Percentiles rank a stretch among this genome's conserved stretches.
Conservation (phyloP, 64 coral and sea anemone species). For the Montipora sp. region DNA sequence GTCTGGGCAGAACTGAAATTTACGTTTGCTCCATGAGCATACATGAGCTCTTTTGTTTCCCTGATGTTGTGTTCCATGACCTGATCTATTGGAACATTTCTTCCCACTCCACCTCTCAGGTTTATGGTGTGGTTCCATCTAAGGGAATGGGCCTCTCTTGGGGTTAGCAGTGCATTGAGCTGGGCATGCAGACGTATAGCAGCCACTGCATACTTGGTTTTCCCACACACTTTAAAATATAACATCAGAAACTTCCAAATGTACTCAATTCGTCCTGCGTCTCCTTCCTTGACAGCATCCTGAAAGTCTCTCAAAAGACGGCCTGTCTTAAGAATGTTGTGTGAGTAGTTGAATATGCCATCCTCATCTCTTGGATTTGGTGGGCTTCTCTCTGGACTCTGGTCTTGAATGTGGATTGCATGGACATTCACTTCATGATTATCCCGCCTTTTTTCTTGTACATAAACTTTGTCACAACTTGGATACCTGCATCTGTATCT, state of each 20-base stretch:
- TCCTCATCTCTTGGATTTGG: constrained; percentile 30
- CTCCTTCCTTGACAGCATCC: constrained; percentile 75
- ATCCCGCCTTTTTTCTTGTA: background rate
- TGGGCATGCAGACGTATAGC: constrained; percentile 32
- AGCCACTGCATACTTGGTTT: constrained; percentile 69
- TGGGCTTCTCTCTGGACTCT: constrained; percentile 5
- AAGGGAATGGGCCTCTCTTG: constrained; percentile 50
- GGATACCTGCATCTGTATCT: background rate
- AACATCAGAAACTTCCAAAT: constrained; percentile 72
- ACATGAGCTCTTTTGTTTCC: constrained; percentile 28
- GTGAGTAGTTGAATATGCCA: constrained; percentile 55
- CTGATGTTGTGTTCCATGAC: constrained; percentile 26
- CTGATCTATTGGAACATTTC: constrained; percentile 36
- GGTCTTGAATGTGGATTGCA: background rate
- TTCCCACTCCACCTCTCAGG: constrained; percentile 35
- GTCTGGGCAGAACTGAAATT: background rate
- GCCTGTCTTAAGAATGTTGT: constrained; percentile 36
- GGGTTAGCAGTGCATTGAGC: constrained; percentile 43
- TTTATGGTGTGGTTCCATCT: constrained; percentile 61
- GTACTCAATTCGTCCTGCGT: constrained; percentile 37
- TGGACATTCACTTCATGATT: constrained; percentile 30
- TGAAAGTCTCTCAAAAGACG: constrained; percentile 49
- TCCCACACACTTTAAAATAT: constrained; percentile 44
- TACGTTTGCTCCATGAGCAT: constrained; percentile 26
- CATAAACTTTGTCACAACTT: background rate